Conservation (phyloP, 2,113 vertebrate species). For the Stigmatopora argus region DNA sequence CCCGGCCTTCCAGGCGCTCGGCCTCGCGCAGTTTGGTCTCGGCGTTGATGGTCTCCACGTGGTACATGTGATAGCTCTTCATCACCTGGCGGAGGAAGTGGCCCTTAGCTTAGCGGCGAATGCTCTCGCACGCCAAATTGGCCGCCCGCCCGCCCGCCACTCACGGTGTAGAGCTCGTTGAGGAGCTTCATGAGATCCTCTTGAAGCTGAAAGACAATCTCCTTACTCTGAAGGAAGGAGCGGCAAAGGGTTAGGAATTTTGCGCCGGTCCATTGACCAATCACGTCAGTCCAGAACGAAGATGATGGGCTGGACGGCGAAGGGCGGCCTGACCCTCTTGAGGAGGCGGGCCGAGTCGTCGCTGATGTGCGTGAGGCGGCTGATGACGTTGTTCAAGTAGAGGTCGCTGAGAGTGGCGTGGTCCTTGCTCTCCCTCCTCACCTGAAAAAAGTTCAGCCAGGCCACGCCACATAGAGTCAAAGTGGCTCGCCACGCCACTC, state of each 20-base stretch:
- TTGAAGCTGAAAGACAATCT: constrained; percentile 95
- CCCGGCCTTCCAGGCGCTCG: constrained; percentile 92
- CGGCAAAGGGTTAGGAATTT: not conserved
- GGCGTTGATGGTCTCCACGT: constrained; percentile 89
- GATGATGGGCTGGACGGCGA: constrained; percentile 17
- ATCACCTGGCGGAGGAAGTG: constrained; percentile 77
- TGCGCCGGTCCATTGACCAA: not conserved
- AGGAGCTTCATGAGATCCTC: constrained; percentile 99
- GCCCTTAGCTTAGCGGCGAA: too few species aligned
- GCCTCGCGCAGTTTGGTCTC: constrained; percentile 95
- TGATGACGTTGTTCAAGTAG: constrained; percentile 98
- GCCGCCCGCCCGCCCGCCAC: constrained; percentile 26
- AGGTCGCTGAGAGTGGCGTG: constrained; percentile 95
- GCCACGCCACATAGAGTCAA: too few species aligned
- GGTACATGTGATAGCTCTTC: constrained; percentile 99
- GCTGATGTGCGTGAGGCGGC: constrained; percentile 94
- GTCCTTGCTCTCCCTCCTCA: constrained; percentile 96
- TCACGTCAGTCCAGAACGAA: constrained; percentile 55
- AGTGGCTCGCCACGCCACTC: too few species aligned
- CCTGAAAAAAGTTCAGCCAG: constrained; percentile 60
- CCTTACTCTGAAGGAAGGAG: constrained; percentile 80
- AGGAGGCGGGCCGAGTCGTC: constrained; percentile 98
- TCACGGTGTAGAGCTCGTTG: constrained; percentile 97
- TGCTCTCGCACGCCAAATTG: not conserved
- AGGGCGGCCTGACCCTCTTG: constrained; percentile 81